A percentile compares a stretch with the other conserved stretches of the same genome.
phyloP scores from a whole-genome alignment of 2,888 invertebrate species.

The Chydorus sphaericus region DNA sequence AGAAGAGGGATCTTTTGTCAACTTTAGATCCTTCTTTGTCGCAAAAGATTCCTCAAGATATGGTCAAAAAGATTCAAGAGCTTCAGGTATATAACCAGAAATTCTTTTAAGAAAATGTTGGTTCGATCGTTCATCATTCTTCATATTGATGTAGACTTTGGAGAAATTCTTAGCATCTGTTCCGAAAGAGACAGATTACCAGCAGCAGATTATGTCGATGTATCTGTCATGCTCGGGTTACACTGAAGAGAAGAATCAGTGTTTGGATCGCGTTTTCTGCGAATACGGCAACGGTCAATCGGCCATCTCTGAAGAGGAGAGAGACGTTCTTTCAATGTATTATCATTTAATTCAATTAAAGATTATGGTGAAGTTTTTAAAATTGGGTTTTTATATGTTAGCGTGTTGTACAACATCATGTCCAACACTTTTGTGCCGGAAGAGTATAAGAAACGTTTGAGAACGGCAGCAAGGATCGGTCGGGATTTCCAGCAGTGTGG shows the following conservation, averaged over 20 bases:
- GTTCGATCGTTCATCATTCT: background rate
- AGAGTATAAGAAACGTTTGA: conserved; percentile 15
- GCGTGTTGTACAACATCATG: conserved; percentile 18
- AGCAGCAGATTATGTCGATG: conserved; percentile 16
- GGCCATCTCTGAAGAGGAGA: conserved; percentile 9
- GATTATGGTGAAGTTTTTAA: background rate
- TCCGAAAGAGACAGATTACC: conserved; percentile 15
- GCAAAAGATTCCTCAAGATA: conserved; percentile 12
- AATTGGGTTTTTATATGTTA: background rate
- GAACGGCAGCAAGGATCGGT: conserved; percentile 15
- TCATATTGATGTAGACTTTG: conserved; percentile 11
- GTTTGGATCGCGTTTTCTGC: conserved; percentile 15
- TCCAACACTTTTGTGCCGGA: conserved; percentile 14
- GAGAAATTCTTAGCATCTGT: conserved; percentile 15
- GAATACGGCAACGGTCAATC: conserved; percentile 13
- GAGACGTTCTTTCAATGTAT: conserved; percentile 16
- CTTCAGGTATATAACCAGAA: conserved; percentile 10
- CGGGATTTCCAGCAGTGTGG: conserved; percentile 12
- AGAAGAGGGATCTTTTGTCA: conserved; percentile 12
- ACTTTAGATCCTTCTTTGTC: conserved; percentile 1
- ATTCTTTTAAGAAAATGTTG: background rate
- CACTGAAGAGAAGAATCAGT: conserved; percentile 10
- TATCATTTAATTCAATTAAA: background rate
- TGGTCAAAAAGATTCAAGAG: conserved; percentile 16
- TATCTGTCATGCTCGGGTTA: conserved; percentile 15